Evolutionary conservation across 2,888 invertebrate genomes (phyloP).

Genomic region (Andrena bucephala): DNA sequence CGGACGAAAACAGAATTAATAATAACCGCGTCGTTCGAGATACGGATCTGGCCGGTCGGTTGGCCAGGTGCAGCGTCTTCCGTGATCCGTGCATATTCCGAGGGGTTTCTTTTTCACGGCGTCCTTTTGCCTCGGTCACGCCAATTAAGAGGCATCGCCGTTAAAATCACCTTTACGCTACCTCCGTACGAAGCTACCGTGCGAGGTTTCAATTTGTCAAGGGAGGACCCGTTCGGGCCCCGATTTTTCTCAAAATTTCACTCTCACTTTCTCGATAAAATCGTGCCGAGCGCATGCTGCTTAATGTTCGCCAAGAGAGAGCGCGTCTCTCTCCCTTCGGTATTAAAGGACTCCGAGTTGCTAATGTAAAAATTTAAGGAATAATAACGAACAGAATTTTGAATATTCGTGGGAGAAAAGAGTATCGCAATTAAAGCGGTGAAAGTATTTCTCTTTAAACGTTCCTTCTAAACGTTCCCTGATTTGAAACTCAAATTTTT

Average conservation of each 20-base stretch:
- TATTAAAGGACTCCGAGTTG: neutral
- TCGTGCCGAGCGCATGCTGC: neutral
- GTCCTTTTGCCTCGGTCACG: constrained; percentile 74
- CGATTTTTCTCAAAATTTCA: constrained; percentile 40
- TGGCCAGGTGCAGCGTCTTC: constrained; percentile 73
- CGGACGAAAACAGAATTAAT: constrained; percentile 70
- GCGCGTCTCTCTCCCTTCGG: neutral
- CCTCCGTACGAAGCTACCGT: constrained; percentile 61
- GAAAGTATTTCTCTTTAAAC: no score
- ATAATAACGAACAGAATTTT: no score
- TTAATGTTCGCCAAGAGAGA: neutral
- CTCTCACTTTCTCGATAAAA: constrained; percentile 35
- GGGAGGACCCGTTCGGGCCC: constrained; percentile 47
- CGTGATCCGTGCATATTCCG: constrained; percentile 68
- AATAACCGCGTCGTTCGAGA: constrained; percentile 71
- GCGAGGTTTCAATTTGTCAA: constrained; percentile 73
- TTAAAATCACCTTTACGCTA: constrained; percentile 75
- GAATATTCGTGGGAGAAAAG: no score
- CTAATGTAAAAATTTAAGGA: neutral
- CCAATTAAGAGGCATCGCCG: constrained; percentile 78
- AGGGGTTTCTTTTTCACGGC: constrained; percentile 67
- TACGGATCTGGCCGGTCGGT: constrained; percentile 74
- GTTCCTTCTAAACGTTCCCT: no score
- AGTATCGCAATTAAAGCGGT: no score
- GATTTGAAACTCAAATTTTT: no score